These are phyloP conservation scores for Misgurnus mizolepis DNA, from an alignment of 2,113 vertebrate species.

Conservation along the genomic window DNA sequence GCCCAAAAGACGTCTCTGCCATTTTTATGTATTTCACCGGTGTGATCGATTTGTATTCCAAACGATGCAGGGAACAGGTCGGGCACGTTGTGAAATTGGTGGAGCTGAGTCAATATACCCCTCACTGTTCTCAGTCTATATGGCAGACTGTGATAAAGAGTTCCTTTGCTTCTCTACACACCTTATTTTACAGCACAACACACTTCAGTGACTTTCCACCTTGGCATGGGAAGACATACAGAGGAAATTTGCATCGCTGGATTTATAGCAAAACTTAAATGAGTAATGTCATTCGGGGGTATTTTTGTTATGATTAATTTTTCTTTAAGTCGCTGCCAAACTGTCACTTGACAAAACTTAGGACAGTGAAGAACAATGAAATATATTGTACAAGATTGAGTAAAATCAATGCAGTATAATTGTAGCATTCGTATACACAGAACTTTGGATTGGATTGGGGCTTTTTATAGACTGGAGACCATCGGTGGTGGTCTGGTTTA, in stretches of 20 bases:
- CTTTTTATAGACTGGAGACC: not conserved
- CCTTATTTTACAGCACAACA: conserved; percentile 26
- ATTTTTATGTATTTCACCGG: not conserved
- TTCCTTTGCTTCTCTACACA: not conserved
- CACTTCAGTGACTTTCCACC: conserved; percentile 19
- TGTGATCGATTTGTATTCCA: conserved; percentile 3
- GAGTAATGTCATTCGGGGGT: not conserved
- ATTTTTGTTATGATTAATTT: not conserved
- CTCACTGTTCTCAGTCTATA: not conserved
- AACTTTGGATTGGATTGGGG: too few relatives aligned
- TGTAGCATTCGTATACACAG: too few relatives aligned
- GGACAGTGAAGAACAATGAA: too few relatives aligned
- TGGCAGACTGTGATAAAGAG: conserved; percentile 32
- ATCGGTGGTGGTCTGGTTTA: conserved; percentile 15
- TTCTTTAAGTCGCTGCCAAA: too few relatives aligned
- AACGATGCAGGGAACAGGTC: not conserved
- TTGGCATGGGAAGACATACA: conserved; percentile 22
- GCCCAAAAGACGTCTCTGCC: not conserved
- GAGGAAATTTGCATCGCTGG: conserved; percentile 1
- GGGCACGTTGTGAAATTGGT: not conserved
- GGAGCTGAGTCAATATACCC: not conserved
- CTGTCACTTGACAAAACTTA: not conserved
- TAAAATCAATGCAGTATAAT: not conserved
- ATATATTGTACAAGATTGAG: too few relatives aligned
- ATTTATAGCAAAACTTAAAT: conserved; percentile 3